Evolutionary conservation across 23 tunicate genomes (phyloP), one percentile per base, ranked within the genome.

Genomic region (Phallusia fumigata): DNA sequence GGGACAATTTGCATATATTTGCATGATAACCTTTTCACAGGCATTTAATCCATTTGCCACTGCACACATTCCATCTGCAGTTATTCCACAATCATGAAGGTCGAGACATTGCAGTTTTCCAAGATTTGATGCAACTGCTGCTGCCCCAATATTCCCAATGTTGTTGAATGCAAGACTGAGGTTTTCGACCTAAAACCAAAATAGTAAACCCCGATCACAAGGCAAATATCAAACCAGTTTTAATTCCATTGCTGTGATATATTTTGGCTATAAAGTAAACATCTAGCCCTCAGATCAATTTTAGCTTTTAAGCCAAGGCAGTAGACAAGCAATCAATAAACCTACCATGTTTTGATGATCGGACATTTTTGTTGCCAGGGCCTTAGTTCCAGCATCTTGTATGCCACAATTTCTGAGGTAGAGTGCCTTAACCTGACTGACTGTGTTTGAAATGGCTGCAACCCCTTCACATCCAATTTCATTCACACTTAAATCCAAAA

Each of bases 61-160:
- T 24, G 69, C 69, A 58, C 69, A 58, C 69, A 58, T 58, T 58
- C 69, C 69, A 21, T 24, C 28, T 58, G 26, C 69, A 21, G 69
- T 58, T 58, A 58, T 58, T 1, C 28, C 69, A 58, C 69, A 58
- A 13, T 58, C 69, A 58, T 58, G 69, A 58, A 58, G 69, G 16
- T 58, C 28, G 13, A 58, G 69, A 3, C 3, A 22, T 24, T 58
- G 26, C 5, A 58, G 13, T 24, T 58, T 58, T 58, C 69, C 28
- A 58, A 58, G 69, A 24, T 58, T 58, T 6, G 26, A 2, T 24
- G 69, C 69, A 21, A 58, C 28, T 6, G 69, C 69, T 58, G 69
- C 69, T 24, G 28, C 69, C 69, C 69, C 69, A 58, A 58, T 16
- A 13, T 58, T 58, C 8, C 69, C 69, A 3, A 58, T 58, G 3